Conservation (phyloP, 2,113 vertebrate species). For the Maccullochella peelii region DNA sequence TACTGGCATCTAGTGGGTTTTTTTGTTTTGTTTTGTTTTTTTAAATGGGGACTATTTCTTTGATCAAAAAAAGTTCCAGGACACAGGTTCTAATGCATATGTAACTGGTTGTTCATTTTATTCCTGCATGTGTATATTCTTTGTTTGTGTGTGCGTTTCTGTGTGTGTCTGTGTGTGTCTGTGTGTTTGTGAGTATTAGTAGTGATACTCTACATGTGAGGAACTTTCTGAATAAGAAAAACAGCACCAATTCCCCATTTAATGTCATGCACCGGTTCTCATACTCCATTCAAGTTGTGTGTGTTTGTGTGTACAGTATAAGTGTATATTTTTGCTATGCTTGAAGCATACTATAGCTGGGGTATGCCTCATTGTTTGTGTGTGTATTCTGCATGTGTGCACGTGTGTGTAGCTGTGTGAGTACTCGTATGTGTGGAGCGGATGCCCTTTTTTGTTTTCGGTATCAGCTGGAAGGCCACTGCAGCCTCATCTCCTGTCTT, state of each 20-base stretch:
- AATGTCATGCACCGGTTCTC: neutral
- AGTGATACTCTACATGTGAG: neutral
- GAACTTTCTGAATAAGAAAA: neutral
- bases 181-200: neutral
- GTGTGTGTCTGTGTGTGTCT: slow-evolving; percentile 10
- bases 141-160: slow-evolving; percentile 16
- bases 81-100: neutral
- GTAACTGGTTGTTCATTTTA: neutral
- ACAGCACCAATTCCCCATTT: neutral
- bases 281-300: neutral
- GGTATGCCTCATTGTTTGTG: neutral
- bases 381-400: neutral
- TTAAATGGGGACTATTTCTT: neutral
- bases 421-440: neutral
- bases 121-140: neutral
- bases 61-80: neutral
- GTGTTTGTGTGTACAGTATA: neutral
- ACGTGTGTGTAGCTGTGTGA: neutral
- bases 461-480: slow-evolving; percentile 23
- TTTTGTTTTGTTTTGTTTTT: too few species aligned
- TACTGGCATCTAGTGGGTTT: too few species aligned
- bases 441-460: too few species aligned
- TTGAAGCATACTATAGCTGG: neutral
- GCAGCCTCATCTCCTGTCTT: slow-evolving; percentile 8
- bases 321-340: neutral